Base-by-base conservation (phyloP, 1,140 invertebrate genomes). In the Meloidogyne hapla region DNA sequence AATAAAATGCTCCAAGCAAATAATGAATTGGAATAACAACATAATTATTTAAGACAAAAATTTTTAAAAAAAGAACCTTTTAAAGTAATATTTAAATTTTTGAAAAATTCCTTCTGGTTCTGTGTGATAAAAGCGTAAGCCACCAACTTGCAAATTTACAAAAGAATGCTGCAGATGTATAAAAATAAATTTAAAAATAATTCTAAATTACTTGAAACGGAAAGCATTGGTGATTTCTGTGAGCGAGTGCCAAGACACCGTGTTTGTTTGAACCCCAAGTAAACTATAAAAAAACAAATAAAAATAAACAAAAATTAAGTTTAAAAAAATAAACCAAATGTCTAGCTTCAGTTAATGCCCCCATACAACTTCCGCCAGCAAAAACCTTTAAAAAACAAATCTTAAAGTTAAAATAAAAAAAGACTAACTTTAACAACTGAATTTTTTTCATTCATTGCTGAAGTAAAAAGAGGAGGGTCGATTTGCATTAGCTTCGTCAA, bases 231-330 rank as follows among this genome's bases (percentile, higher is more conserved):
- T 80, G 77, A n/a, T 77, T 66, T 21, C 25, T 9, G 61, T 82
- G 78, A 13, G 74, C 69, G 12, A 82, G 42, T 23, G 42, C 81
- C 23, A 82, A 69, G 23, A 21, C 21, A 21, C 82, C 82, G 62
- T 82, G 71, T 40, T 79, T 38, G 65, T 82, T 82, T n/a, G 82
- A 33, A 28, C 80, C 74, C 82, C 80, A 82, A 38, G 74, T 28
- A 42, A 82, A 81, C 33, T 82, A 38, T 15, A 80, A 61, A 15
- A 33, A 42, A 21, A 38, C 6, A 15, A 66, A 23, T 33, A 3
- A 33, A 33, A 33, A 33, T 33, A 2, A 33, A 33, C 28, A 33
- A 33, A 33, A 33, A 33, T 33, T 3, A 23, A 68, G n/a, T 21
- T 25, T 13, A 26, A 12, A 23, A 40, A n/a, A 26, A 25, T 23